Evolutionary conservation across 2,888 invertebrate genomes (phyloP).

Genomic region (Falcaria lacertinaria): DNA sequence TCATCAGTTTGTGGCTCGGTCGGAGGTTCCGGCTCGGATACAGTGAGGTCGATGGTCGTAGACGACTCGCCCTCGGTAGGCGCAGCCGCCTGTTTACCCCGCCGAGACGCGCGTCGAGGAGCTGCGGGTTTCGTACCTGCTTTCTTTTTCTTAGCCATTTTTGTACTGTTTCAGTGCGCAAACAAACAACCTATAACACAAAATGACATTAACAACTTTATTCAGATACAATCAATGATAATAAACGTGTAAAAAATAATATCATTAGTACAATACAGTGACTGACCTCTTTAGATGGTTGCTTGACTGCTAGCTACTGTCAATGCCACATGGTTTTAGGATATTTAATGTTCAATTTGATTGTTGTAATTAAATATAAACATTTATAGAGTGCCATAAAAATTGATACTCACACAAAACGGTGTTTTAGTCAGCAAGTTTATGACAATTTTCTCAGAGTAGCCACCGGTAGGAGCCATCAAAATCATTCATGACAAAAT

Average conservation of each 20-base stretch:
- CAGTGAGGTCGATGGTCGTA: constrained; percentile 16
- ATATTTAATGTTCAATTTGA: background rate
- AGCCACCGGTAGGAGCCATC: constrained; percentile 53
- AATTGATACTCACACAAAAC: background rate
- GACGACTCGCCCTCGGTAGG: constrained; percentile 30
- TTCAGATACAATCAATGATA: no score
- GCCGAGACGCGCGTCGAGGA: constrained; percentile 57
- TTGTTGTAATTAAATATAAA: background rate
- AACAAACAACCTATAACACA: constrained; percentile 49
- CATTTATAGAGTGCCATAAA: constrained; percentile 4
- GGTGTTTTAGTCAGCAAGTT: constrained; percentile 1
- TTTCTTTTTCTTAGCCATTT: constrained; percentile 71
- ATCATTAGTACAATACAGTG: no score
- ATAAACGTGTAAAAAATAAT: no score
- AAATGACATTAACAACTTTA: constrained; percentile 22
- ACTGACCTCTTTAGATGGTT: constrained; percentile 63
- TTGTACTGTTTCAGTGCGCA: constrained; percentile 28
- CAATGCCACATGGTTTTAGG: constrained; percentile 54
- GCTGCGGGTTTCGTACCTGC: constrained; percentile 48
- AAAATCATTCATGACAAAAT: constrained; percentile 27
- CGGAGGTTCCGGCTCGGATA: constrained; percentile 22
- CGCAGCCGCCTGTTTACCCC: constrained; percentile 51
- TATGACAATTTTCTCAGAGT: constrained; percentile 20
- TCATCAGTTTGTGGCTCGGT: constrained; percentile 13
- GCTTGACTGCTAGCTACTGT: constrained; percentile 42